Evolutionary conservation across 2,797 vertebrate genomes (phyloP), one percentile per base, ranked within the genome.

Genomic region (Myotis planiceps): DNA sequence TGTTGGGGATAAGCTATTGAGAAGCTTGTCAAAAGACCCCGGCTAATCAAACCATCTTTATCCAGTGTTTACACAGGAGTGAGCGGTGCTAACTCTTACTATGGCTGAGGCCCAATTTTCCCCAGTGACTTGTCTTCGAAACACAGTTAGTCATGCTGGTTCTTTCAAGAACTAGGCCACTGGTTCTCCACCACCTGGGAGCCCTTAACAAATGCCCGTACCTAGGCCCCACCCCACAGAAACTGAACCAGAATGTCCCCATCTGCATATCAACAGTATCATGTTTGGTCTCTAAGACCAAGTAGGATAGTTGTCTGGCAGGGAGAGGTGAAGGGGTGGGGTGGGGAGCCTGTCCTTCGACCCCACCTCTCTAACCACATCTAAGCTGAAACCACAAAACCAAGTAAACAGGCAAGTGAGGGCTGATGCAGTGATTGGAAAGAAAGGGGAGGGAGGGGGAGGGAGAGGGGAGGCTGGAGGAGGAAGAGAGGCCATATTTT

Each of bases 301-400:
- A 87, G 80, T 12, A 42, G 60, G 86, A 83, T 69, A 69, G 25
- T 55, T 83, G 27, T 42, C 37, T 53, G 60, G 15, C 63, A 42
- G 42, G 82, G 66, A 19, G 55, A 71, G 63, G 84, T 49, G 45
- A 37, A 49, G 66, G 47, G 55, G 47, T 6, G 0, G 72, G 49
- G 25, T 81, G n/a, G 86, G 89, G 82, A 78, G 37, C 37, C 49
- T 78, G 71, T 92, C 83, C 74, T 66, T 84, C 2, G 49, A 92
- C 89, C 93, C 80, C 90, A 92, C 89, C 93, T 92, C 65, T 93
- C 86, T 92, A 93, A 91, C 94, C 96, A 96, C 97, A 96, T 97
- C 93, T 96, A 95, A 97, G 94, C 12, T 45, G 65, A 92, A 97
- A 94, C 96, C 97, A 94, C 97, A 97, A 96, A 96, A 85, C 95